phyloP scores from a whole-genome alignment of 92 coral and sea anemone species.

The Parazoanthus darwini region DNA sequence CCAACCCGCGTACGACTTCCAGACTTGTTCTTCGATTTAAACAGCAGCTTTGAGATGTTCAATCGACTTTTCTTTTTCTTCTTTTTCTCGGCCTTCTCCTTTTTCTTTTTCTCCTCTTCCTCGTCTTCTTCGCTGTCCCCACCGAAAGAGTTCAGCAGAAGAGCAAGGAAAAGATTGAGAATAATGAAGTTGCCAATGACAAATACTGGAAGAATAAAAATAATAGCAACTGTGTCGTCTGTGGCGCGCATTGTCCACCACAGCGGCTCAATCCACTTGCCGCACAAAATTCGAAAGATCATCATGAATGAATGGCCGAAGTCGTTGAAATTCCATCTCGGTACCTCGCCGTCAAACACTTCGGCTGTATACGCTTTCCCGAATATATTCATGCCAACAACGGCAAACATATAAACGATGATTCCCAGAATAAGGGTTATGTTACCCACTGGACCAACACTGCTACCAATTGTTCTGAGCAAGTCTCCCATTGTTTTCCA shows the following conservation, averaged over 20 bases:
- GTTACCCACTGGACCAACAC: conserved; percentile 97
- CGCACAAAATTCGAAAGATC: conserved; percentile 95
- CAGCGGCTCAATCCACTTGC: conserved; percentile 97
- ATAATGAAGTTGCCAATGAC: conserved; percentile 95
- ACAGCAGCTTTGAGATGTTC: conserved; percentile 51
- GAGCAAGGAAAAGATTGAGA: conserved; percentile 94
- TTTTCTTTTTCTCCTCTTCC: conserved; percentile 78
- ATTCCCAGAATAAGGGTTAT: conserved; percentile 93
- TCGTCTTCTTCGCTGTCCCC: conserved; percentile 78
- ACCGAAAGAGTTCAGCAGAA: conserved; percentile 94
- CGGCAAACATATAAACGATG: conserved; percentile 97
- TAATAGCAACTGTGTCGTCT: conserved; percentile 62
- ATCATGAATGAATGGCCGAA: conserved; percentile 97
- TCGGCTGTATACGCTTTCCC: conserved; percentile 41
- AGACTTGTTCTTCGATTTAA: conserved; percentile 55
- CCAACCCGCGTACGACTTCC: conserved; percentile 90
- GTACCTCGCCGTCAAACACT: conserved; percentile 49
- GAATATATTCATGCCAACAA: conserved; percentile 97
- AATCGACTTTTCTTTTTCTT: conserved; percentile 63
- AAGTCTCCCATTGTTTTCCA: conserved; percentile 99
- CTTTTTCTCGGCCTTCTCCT: conserved; percentile 66
- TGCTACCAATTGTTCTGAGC: conserved; percentile 92
- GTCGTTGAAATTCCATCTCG: conserved; percentile 91
- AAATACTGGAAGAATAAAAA: conserved; percentile 88
- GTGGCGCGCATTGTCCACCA: conserved; percentile 93